These are phyloP conservation scores for Peromyscus maniculatus DNA, from an alignment of 2,113 vertebrate genomes.

Conservation along the genomic window DNA sequence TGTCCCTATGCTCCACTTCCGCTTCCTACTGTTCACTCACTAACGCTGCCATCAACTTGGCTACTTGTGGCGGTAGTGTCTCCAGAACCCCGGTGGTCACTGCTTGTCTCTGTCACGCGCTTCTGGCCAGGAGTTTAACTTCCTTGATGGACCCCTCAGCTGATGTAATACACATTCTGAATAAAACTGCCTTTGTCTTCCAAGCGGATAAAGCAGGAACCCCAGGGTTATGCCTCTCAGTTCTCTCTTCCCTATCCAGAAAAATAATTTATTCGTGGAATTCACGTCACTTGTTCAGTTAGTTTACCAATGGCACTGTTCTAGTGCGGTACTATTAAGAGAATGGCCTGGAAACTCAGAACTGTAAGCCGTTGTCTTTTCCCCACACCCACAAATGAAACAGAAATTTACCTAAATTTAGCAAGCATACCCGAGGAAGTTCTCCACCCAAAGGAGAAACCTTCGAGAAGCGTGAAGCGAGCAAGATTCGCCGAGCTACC, in stretches of 20 bases:
- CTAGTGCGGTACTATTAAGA: not conserved
- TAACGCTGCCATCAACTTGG: not conserved
- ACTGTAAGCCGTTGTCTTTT: not conserved
- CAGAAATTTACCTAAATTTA: constrained; percentile 17
- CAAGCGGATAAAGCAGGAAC: not conserved
- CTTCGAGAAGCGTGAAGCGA: not conserved
- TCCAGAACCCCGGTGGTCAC: not conserved
- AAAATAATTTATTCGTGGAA: not conserved
- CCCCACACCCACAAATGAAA: not conserved
- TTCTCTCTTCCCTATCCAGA: not conserved
- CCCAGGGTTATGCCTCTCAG: not conserved
- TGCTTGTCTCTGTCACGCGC: not conserved
- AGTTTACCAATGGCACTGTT: not conserved
- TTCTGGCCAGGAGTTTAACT: not conserved
- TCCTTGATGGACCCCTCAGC: not conserved
- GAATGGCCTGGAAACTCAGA: not conserved
- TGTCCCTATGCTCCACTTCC: not conserved
- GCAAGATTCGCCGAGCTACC: not conserved
- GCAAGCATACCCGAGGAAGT: not conserved
- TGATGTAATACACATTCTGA: not conserved
- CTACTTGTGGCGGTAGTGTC: not conserved
- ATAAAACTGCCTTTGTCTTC: constrained; percentile 9
- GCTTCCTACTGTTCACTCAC: not conserved
- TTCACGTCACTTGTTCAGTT: not conserved
- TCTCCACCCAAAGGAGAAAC: not conserved